A percentile compares a stretch with the other conserved stretches of the same genome.
Conservation (phyloP, 2,113 vertebrate species). For the Erinaceus europaeus region DNA sequence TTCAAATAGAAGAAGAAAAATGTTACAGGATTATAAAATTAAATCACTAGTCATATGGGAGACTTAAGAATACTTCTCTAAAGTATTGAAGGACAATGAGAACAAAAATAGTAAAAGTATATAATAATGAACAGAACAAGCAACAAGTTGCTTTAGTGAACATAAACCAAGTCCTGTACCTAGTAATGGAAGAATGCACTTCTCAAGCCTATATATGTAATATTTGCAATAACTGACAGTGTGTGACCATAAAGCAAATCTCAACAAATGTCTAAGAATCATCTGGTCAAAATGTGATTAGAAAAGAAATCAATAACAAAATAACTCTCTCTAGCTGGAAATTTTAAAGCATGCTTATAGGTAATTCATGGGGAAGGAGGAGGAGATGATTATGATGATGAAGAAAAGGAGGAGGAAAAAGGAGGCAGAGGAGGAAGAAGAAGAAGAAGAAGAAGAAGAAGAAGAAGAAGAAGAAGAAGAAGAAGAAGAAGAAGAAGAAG, state of each 20-base stretch:
- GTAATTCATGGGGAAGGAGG: too few species aligned
- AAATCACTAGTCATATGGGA: not conserved
- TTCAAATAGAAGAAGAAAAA: conserved; percentile 1
- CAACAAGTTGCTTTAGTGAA: not conserved
- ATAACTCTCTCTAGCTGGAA: not conserved
- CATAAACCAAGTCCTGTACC: not conserved
- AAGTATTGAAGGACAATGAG: conserved; percentile 10
- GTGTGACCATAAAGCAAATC: not conserved
- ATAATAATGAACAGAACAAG: not conserved
- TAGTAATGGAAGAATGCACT: not conserved
- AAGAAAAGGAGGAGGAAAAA: too few species aligned
- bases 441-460: too few species aligned
- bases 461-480: too few species aligned
- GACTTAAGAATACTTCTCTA: not conserved
- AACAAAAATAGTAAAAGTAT: not conserved
- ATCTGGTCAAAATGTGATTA: conserved; percentile 1
- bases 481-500: too few species aligned
- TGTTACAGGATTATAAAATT: not conserved
- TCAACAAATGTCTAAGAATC: conserved; percentile 23
- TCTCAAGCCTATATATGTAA: not conserved
- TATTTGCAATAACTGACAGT: not conserved
- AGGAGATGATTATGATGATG: too few species aligned
- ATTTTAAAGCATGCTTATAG: conserved; percentile 4
- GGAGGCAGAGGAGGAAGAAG: too few species aligned
- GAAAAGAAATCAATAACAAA: conserved; percentile 10